These are phyloP conservation scores for Clarias gariepinus DNA, from an alignment of 2,113 vertebrate species.

Conservation along the genomic window DNA sequence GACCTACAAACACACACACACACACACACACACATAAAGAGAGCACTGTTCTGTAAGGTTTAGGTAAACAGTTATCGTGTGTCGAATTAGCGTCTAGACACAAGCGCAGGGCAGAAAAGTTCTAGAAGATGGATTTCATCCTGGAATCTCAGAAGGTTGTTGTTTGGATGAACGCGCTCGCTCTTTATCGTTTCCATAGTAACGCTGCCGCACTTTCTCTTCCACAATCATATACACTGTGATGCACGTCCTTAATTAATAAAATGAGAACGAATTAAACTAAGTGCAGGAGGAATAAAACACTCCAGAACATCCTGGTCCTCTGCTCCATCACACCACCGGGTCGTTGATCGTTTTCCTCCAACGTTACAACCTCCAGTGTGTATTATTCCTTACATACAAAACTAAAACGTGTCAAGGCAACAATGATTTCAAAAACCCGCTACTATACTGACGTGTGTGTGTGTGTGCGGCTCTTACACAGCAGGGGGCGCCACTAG, in stretches of 20 bases:
- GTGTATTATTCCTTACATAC: not conserved
- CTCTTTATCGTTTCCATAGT: not conserved
- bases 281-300: not conserved
- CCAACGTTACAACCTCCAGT: too few species aligned
- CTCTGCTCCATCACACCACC: not conserved
- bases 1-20: constrained; percentile 67
- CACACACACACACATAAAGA: constrained; percentile 15
- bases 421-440: not conserved
- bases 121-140: not conserved
- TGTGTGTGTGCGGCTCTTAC: constrained; percentile 66
- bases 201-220: not conserved
- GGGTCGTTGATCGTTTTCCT: not conserved
- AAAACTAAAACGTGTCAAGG: not conserved
- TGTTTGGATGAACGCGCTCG: not conserved
- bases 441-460: not conserved
- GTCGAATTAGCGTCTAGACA: not conserved
- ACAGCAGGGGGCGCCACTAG: constrained; percentile 72
- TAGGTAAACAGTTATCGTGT: not conserved
- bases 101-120: too few species aligned
- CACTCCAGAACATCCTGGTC: not conserved
- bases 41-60: not conserved
- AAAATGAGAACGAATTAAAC: too few species aligned
- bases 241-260: not conserved
- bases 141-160: not conserved
- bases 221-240: not conserved